A percentile compares a stretch with the other conserved stretches of the same genome.
Evolutionary conservation across 2,113 vertebrate genomes (phyloP).

Genomic region (Myotis yumanensis): DNA sequence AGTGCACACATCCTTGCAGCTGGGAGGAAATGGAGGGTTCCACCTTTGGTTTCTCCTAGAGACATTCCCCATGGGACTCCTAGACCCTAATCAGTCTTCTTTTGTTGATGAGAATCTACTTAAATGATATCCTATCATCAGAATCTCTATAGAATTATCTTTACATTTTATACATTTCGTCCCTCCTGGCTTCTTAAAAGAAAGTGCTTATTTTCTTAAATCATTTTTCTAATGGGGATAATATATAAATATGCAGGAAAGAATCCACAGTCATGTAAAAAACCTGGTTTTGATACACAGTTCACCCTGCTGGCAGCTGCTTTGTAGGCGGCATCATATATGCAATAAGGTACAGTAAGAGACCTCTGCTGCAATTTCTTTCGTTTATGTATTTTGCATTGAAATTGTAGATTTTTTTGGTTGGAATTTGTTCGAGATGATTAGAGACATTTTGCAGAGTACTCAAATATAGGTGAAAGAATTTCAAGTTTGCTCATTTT

Average conservation of each 20-base stretch:
- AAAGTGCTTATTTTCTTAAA: background rate
- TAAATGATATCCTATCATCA: background rate
- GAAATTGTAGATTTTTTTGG: slow-evolving; percentile 69
- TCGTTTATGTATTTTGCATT: slow-evolving; percentile 30
- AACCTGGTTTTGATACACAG: background rate
- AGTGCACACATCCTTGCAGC: background rate
- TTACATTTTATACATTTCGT: slow-evolving; percentile 56
- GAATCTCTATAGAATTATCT: slow-evolving; percentile 39
- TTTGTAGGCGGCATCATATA: background rate
- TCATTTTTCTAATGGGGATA: background rate
- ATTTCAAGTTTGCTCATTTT: slow-evolving; percentile 86
- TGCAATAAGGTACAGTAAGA: background rate
- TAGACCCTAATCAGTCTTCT: background rate
- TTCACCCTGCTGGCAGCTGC: background rate
- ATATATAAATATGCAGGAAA: background rate
- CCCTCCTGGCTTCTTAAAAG: background rate
- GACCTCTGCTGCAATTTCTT: slow-evolving; percentile 34
- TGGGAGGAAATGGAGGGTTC: background rate
- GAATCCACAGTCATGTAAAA: background rate
- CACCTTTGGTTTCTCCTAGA: background rate
- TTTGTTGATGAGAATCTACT: slow-evolving; percentile 51
- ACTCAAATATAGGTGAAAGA: slow-evolving; percentile 85
- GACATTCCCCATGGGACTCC: background rate
- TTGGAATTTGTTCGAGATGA: slow-evolving; percentile 74
- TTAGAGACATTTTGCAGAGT: slow-evolving; percentile 73